Evolutionary conservation across 2,113 vertebrate genomes (phyloP).

Genomic region (Tragelaphus imberbis): DNA sequence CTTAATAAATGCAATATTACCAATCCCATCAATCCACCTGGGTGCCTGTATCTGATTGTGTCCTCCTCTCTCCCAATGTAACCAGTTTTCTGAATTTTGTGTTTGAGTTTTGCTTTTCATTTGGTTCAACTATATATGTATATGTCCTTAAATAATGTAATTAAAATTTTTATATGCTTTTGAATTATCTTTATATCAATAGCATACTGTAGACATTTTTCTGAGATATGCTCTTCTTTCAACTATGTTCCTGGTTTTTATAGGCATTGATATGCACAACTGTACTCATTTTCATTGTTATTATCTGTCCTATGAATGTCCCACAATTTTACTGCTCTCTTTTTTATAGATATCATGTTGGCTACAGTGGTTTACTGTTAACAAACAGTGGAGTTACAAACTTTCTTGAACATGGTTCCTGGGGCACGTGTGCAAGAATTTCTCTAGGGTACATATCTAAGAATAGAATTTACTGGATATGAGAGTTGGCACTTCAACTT

Average conservation of each 20-base stretch:
- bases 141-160: background rate
- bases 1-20: background rate
- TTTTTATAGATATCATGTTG: background rate
- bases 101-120: background rate
- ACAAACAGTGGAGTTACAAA: background rate
- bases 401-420: background rate
- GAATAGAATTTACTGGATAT: background rate
- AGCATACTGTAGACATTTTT: background rate
- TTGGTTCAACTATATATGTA: background rate
- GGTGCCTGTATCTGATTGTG: background rate
- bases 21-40: background rate
- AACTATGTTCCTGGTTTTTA: background rate
- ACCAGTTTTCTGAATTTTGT: background rate
- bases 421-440: background rate
- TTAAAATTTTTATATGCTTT: background rate
- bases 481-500: background rate
- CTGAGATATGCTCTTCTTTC: background rate
- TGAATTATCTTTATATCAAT: background rate
- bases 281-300: background rate
- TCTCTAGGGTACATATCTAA: background rate
- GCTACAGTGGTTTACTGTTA: background rate
- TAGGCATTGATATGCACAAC: background rate
- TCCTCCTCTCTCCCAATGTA: background rate
- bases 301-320: background rate
- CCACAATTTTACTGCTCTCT: background rate